These are phyloP conservation scores for Promerops cafer DNA, from an alignment of 2,113 vertebrate species.

Conservation along the genomic window DNA sequence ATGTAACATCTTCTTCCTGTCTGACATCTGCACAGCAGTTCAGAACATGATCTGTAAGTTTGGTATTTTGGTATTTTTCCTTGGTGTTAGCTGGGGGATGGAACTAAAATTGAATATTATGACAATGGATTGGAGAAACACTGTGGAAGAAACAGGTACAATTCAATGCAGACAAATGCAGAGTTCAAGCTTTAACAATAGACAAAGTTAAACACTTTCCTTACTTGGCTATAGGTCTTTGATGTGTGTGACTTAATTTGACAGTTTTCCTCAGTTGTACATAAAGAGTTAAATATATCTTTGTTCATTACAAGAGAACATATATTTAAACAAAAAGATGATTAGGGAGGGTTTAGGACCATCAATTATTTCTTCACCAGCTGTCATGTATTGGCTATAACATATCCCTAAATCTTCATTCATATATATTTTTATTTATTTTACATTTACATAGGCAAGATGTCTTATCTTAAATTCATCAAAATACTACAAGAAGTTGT, in stretches of 20 bases:
- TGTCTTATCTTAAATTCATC: not conserved
- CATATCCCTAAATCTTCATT: not conserved
- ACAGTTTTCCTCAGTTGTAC: not conserved
- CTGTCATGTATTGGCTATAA: not conserved
- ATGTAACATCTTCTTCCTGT: not conserved
- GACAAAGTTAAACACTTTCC: not conserved
- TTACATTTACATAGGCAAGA: not conserved
- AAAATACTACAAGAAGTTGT: not conserved
- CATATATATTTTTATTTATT: not conserved
- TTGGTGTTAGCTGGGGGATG: not conserved
- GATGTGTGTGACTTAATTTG: not conserved
- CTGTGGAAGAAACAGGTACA: not conserved
- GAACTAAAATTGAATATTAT: not conserved
- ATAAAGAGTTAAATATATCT: not conserved
- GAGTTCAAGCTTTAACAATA: not conserved
- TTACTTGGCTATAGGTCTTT: not conserved
- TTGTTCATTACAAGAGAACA: not conserved
- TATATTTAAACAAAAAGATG: not conserved
- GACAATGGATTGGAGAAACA: not conserved
- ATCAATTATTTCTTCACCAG: not conserved
- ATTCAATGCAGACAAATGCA: not conserved
- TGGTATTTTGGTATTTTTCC: not conserved
- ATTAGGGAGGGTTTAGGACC: not conserved
- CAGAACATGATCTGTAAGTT: not conserved
- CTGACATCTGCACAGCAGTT: not conserved